phyloP scores from a whole-genome alignment of 2,888 invertebrate species.

The Eupithecia abbreviata region DNA sequence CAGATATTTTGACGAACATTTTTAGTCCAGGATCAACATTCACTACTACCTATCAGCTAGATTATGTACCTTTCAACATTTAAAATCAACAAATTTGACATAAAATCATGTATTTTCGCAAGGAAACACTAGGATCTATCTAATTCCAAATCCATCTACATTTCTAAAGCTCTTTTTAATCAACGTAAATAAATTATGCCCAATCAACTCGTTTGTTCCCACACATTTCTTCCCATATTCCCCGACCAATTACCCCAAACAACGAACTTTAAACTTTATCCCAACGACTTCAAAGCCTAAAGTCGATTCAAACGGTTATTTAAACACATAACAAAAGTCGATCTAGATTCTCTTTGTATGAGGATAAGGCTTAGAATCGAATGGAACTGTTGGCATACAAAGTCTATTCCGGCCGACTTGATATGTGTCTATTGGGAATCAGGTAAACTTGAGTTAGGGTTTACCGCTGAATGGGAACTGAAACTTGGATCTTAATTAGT shows the following conservation, averaged over 20 bases:
- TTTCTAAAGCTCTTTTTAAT: conserved; percentile 6
- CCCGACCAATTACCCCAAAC: conserved; percentile 6
- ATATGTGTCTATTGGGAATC: conserved; percentile 30
- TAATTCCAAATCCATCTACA: not conserved
- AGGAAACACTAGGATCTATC: not conserved
- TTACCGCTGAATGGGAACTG: conserved; percentile 4
- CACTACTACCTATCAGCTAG: no score
- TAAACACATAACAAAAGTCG: not conserved
- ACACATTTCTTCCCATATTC: conserved; percentile 15
- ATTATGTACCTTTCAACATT: not conserved
- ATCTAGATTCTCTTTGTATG: not conserved
- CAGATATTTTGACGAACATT: no score
- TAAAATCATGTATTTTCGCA: not conserved
- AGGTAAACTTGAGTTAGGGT: conserved; percentile 20
- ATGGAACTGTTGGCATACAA: conserved; percentile 8
- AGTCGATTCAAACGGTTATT: not conserved
- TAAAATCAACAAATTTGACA: not conserved
- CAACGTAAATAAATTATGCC: conserved; percentile 15
- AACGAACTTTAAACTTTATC: conserved; percentile 6
- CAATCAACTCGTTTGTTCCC: conserved; percentile 15
- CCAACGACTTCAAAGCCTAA: not conserved
- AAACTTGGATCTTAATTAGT: conserved; percentile 4
- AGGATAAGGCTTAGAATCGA: not conserved
- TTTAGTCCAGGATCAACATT: no score
- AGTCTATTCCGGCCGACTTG: conserved; percentile 17